These are phyloP conservation scores for Cyaniris semiargus DNA, from an alignment of 2,888 invertebrate species.

Conservation along the genomic window DNA sequence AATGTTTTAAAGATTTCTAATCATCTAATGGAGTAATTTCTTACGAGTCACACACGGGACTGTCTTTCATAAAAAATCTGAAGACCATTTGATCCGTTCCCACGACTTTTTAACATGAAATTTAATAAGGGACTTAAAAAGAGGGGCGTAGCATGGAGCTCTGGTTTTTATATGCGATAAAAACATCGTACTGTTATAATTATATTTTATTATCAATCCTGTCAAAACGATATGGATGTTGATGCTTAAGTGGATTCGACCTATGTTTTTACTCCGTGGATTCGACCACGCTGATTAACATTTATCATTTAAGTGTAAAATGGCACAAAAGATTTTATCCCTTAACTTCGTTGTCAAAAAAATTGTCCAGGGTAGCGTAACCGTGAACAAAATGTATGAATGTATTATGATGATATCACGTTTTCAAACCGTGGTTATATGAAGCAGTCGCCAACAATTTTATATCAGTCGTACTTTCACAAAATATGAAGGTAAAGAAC, in stretches of 20 bases:
- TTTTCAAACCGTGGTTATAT: too few relatives aligned
- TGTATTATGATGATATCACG: too few relatives aligned
- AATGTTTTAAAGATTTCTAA: slow-evolving; percentile 17
- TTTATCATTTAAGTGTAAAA: too few relatives aligned
- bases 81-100: slow-evolving; percentile 7
- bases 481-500: not conserved
- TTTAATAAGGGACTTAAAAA: not conserved
- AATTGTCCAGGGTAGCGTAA: too few relatives aligned
- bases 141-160: not conserved
- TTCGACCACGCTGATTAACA: not conserved
- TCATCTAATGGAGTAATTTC: slow-evolving; percentile 22
- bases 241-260: not conserved
- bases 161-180: not conserved
- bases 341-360: too few relatives aligned
- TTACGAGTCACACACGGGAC: slow-evolving; percentile 7
- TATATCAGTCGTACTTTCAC: not conserved
- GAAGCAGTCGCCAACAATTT: too few relatives aligned
- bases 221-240: not conserved
- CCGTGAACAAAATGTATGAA: too few relatives aligned
- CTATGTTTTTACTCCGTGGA: too few relatives aligned
- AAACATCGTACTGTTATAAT: not conserved
- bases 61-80: not conserved
- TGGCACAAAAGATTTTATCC: too few relatives aligned
- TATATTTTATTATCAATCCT: not conserved
- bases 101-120: not conserved